Evolutionary conservation across 2,888 invertebrate genomes (phyloP).

Genomic region (Folsomia manolachei): DNA sequence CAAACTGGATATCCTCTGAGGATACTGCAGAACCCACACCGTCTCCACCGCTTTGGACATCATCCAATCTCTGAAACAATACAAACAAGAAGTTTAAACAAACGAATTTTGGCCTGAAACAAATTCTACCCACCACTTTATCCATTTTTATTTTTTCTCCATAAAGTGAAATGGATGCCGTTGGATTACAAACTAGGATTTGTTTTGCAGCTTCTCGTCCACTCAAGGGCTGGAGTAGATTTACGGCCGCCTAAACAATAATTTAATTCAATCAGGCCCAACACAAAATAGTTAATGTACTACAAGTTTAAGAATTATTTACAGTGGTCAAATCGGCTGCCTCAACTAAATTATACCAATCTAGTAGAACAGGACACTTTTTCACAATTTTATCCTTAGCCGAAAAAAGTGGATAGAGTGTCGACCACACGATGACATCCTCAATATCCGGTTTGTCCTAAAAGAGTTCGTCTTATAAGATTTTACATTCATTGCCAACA

Average conservation of each 20-base stretch:
- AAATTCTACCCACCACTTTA: constrained; percentile 17
- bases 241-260: constrained; percentile 30
- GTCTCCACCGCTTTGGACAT: neutral
- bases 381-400: constrained; percentile 56
- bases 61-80: neutral
- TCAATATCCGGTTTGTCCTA: constrained; percentile 59
- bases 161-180: constrained; percentile 26
- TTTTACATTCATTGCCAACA: constrained; percentile 51
- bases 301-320: too few relatives aligned
- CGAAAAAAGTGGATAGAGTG: constrained; percentile 65
- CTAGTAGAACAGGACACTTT: neutral
- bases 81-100: too few relatives aligned
- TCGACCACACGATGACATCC: constrained; percentile 71
- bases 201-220: constrained; percentile 38
- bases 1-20: constrained; percentile 63
- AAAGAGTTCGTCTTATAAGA: neutral
- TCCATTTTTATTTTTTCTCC: constrained; percentile 26
- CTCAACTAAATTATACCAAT: neutral
- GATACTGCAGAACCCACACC: constrained; percentile 50
- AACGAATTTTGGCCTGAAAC: too few relatives aligned
- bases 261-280: neutral
- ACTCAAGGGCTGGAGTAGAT: constrained; percentile 26
- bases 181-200: constrained; percentile 35
- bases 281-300: too few relatives aligned
- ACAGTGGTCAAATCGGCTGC: neutral